These are phyloP conservation scores for Amblyjoppa proteus DNA, from an alignment of 2,888 invertebrate species.

Conservation along the genomic window DNA sequence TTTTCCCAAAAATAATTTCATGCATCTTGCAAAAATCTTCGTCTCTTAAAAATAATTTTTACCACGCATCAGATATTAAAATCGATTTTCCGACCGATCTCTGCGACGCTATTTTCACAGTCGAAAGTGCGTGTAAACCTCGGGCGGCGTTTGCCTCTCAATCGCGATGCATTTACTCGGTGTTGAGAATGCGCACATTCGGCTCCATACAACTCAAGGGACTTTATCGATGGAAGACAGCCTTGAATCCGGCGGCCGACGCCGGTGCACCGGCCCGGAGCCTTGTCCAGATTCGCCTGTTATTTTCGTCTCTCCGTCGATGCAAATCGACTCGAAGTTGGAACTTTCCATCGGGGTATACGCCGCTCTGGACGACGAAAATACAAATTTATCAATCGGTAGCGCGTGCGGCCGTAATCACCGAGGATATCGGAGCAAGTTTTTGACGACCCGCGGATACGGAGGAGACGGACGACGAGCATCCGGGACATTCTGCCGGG, in stretches of 20 bases:
- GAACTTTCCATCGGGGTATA: background rate
- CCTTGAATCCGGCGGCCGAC: background rate
- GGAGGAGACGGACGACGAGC: background rate
- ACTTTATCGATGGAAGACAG: background rate
- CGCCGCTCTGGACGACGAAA: background rate
- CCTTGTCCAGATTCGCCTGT: background rate
- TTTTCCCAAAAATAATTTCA: background rate
- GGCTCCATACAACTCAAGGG: background rate
- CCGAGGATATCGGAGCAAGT: background rate
- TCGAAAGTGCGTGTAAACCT: background rate
- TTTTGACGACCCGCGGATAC: background rate
- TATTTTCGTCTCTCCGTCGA: background rate
- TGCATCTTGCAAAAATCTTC: background rate
- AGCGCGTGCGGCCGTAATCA: background rate
- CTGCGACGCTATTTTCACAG: conserved; percentile 9
- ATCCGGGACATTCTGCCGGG: conserved; percentile 50
- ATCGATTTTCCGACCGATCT: background rate
- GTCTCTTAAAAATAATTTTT: background rate
- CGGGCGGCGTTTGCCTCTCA: background rate
- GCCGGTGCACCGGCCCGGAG: background rate
- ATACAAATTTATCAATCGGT: background rate
- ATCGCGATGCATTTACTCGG: background rate
- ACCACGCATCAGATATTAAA: background rate
- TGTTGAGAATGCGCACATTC: conserved; percentile 3
- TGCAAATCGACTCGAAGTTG: background rate